Conservation (phyloP, 2,888 invertebrate species). For the Drosophila engyochracea region DNA sequence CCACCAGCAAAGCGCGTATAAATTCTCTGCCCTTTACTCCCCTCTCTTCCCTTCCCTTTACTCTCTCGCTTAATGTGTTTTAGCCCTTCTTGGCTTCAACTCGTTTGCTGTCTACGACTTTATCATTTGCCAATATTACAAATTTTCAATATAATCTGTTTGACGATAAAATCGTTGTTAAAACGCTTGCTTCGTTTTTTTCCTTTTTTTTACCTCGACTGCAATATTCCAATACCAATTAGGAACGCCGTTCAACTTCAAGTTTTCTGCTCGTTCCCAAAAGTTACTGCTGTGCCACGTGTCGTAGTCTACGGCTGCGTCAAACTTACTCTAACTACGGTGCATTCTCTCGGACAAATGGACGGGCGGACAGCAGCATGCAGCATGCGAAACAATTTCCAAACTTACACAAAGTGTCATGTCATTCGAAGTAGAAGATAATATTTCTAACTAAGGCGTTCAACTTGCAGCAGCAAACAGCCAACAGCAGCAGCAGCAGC, state of each 20-base stretch:
- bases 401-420: slow-evolving; percentile 77
- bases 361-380: slow-evolving; percentile 9
- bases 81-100: slow-evolving; percentile 4
- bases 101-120: slow-evolving; percentile 3
- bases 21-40: background rate
- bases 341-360: slow-evolving; percentile 27
- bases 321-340: slow-evolving; percentile 53
- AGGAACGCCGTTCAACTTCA: slow-evolving; percentile 49
- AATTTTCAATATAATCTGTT: slow-evolving; percentile 20
- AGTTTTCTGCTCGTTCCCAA: slow-evolving; percentile 27
- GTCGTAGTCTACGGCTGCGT: slow-evolving; percentile 3
- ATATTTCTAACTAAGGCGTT: slow-evolving; percentile 60
- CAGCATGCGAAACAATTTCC: slow-evolving; percentile 68
- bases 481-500: slow-evolving; percentile 23
- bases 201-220: background rate
- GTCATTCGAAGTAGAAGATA: slow-evolving; percentile 77
- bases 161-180: background rate
- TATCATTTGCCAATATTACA: slow-evolving; percentile 3
- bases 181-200: background rate
- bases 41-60: background rate
- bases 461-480: slow-evolving; percentile 31
- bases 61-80: slow-evolving; percentile 45
- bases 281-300: slow-evolving; percentile 23
- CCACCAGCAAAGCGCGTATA: slow-evolving; percentile 14
- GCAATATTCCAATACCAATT: slow-evolving; percentile 76